A percentile compares a stretch with the other conserved stretches of the same genome.
Conservation (phyloP, 1,140 invertebrate species). For the Ostrea denselamellosa region DNA sequence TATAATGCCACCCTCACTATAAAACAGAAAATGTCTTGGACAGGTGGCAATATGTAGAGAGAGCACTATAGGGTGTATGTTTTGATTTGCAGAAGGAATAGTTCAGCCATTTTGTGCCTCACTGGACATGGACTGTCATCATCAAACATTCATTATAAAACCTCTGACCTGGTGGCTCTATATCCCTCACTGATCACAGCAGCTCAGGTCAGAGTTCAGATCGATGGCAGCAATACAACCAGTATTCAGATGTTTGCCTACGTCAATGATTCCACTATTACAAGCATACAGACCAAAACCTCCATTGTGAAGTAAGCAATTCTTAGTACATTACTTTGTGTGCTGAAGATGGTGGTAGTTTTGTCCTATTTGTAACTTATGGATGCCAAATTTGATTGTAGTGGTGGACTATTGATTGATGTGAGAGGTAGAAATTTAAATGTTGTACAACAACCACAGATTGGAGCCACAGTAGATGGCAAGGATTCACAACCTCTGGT, state of each 20-base stretch:
- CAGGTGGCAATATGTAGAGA: too few relatives aligned
- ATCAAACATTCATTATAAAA: neutral
- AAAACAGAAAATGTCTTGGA: too few relatives aligned
- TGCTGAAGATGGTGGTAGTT: neutral
- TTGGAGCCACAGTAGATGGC: conserved; percentile 78
- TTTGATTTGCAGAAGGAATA: neutral
- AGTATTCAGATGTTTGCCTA: conserved; percentile 49
- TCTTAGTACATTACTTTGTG: neutral
- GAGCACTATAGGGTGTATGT: too few relatives aligned
- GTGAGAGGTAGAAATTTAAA: conserved; percentile 93
- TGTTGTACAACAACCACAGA: conserved; percentile 92
- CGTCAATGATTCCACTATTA: conserved; percentile 52
- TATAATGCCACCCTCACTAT: too few relatives aligned
- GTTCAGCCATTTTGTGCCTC: neutral
- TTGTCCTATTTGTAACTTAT: neutral
- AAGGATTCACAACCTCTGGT: neutral
- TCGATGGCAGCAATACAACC: conserved; percentile 53
- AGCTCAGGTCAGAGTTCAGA: neutral
- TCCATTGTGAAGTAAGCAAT: conserved; percentile 44
- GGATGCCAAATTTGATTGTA: conserved; percentile 69
- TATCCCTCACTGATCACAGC: neutral
- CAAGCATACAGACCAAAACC: neutral
- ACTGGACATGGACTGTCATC: neutral
- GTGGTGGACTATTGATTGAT: conserved; percentile 93
- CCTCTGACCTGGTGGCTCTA: neutral